phyloP scores from a whole-genome alignment of 2,888 invertebrate genomes.

The Napeogenes inachia region DNA sequence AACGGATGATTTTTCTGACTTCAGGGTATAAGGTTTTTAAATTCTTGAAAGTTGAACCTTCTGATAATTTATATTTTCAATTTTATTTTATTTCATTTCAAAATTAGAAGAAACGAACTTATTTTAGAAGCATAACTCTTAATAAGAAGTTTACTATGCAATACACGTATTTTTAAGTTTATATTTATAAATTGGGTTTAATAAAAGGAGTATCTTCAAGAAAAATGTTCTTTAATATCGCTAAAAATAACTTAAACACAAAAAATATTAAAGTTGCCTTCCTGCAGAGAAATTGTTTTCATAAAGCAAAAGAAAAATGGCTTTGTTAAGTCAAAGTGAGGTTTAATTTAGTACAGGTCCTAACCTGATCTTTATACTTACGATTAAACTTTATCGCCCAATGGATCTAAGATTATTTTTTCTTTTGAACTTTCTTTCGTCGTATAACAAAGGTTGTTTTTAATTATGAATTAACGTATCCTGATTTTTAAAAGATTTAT shows the following conservation, averaged over 20 bases:
- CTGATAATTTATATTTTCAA: too few species aligned
- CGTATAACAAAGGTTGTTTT: neutral
- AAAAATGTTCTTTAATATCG: neutral
- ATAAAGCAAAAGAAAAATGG: constrained; percentile 41
- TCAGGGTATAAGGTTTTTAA: too few species aligned
- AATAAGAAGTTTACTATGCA: too few species aligned
- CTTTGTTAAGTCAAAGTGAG: constrained; percentile 39
- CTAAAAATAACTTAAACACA: constrained; percentile 11
- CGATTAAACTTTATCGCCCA: constrained; percentile 19
- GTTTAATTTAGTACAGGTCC: constrained; percentile 40
- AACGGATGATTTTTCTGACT: too few species aligned
- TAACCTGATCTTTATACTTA: constrained; percentile 12
- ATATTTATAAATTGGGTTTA: too few species aligned
- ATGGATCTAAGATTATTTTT: neutral
- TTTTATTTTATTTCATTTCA: too few species aligned
- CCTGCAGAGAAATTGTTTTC: constrained; percentile 45
- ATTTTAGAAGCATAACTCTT: too few species aligned
- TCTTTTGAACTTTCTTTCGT: neutral
- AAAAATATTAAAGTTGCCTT: constrained; percentile 47
- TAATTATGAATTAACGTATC: too few species aligned
- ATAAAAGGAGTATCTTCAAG: neutral
- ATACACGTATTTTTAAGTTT: too few species aligned
- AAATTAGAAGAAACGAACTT: too few species aligned
- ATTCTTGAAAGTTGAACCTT: too few species aligned
- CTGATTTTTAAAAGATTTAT: too few species aligned